Evolutionary conservation across 2,113 vertebrate species (phyloP), one percentile per base, ranked within the genome.

Genomic region (Xyliphius kryptos): DNA sequence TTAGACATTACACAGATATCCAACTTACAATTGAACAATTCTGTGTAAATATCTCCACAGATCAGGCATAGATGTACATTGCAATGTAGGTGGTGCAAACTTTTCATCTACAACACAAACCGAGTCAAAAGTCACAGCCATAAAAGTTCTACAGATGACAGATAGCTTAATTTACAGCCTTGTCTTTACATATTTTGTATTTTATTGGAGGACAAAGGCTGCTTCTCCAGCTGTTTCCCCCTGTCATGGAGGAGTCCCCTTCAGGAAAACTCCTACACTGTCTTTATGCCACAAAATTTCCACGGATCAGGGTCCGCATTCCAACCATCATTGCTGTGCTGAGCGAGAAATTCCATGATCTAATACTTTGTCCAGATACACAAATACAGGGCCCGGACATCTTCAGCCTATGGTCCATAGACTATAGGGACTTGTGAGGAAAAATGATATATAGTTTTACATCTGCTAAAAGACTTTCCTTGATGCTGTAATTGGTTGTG

Each of bases 141-240:
- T n/a, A n/a, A n/a, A n/a, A n/a, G n/a, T n/a, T n/a, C n/a, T 51
- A 56, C 43, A 20, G 41, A 48, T n/a, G n/a, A n/a, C n/a, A 54
- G 44, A 74, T 66, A 52, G 20, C 63, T 67, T 56, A 5, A 66
- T 76, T 59, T 64, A 19, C 47, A 57, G 15, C 60, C 52, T 66
- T 60, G 56, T 61, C 61, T n/a, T n/a, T 67, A 20, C 55, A 52
- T 52, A 41, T 53, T 15, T 41, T 5, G 15, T 15, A 15, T 26
- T 14, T 37, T 22, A 20, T 48, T 40, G 54, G 53, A 32, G 55
- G 20, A 37, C 14, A 26, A 48, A 37, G 20, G 59, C 54, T 49
- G 51, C 49, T 59, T 46, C 19, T 55, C 63, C 78, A 77, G 75
- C 75, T 80, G 78, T 67, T 76, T 74, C 68, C 56, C 15, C 43